phyloP scores from a whole-genome alignment of 2,888 invertebrate species.

The Chymomyza caudatula region DNA sequence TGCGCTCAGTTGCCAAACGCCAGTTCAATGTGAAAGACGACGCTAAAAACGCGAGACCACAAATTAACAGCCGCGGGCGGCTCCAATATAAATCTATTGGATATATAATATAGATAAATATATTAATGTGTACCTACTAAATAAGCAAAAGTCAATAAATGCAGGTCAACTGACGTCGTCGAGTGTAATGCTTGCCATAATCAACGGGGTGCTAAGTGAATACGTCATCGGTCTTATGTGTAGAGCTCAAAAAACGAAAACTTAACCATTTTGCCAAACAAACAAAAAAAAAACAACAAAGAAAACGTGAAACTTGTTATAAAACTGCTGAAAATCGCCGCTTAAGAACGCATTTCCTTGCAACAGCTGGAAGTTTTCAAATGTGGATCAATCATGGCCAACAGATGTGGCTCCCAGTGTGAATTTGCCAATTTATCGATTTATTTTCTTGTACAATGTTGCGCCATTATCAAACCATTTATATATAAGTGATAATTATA shows the following conservation, averaged over 20 bases:
- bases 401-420: not conserved
- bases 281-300: not conserved
- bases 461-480: conserved; percentile 66
- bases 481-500: conserved; percentile 72
- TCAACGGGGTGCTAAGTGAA: not conserved
- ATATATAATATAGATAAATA: not conserved
- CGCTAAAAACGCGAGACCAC: conserved; percentile 3
- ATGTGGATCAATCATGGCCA: not conserved
- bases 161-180: not conserved
- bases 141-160: not conserved
- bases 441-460: conserved; percentile 67
- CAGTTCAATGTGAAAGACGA: conserved; percentile 59
- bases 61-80: not conserved
- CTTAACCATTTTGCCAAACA: not conserved
- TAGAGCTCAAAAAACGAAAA: not conserved
- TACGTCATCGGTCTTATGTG: conserved; percentile 1
- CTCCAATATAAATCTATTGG: not conserved
- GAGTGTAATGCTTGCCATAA: not conserved
- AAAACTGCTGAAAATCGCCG: not conserved
- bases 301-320: not conserved
- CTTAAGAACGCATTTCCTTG: not conserved
- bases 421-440: conserved; percentile 56
- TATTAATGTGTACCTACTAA: not conserved
- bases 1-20: conserved; percentile 57
- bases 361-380: not conserved